A percentile compares a stretch with the other conserved stretches of the same genome.
Evolutionary conservation across 2,797 vertebrate genomes (phyloP).

Genomic region (Telmatherina bonti): DNA sequence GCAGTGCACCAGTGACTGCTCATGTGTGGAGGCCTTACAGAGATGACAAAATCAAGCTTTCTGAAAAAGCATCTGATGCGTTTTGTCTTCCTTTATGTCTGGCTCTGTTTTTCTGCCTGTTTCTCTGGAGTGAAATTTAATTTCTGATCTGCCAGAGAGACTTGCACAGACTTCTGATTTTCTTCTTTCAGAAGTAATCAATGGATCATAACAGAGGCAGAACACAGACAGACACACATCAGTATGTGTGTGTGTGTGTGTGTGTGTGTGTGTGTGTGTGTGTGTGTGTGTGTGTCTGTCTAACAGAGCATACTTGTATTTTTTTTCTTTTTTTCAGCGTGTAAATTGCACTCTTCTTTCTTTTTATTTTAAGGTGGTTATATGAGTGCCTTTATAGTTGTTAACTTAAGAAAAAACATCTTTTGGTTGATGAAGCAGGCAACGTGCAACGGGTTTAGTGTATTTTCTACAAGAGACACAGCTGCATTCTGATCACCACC

Average conservation of each 20-base stretch:
- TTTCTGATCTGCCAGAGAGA: constrained; percentile 8
- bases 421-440: too few species aligned
- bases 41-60: constrained; percentile 13
- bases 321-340: too few species aligned
- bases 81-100: constrained; percentile 7
- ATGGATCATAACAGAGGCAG: neutral
- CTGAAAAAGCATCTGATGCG: neutral
- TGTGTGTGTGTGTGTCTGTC: neutral
- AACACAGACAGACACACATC: neutral
- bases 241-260: neutral
- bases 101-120: neutral
- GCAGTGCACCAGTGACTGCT: constrained; percentile 3
- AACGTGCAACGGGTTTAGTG: neutral
- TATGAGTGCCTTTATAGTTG: too few species aligned
- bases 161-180: neutral
- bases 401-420: too few species aligned
- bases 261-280: neutral
- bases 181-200: neutral
- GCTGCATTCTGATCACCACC: too few species aligned
- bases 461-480: neutral
- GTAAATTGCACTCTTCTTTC: too few species aligned
- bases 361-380: too few species aligned
- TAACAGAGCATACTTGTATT: neutral
- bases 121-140: constrained; percentile 12
- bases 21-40: constrained; percentile 12